A percentile compares a stretch with the other conserved stretches of the same genome.
Evolutionary conservation across 1,140 invertebrate genomes (phyloP).

Genomic region (Mycetomoellerius zeteki): DNA sequence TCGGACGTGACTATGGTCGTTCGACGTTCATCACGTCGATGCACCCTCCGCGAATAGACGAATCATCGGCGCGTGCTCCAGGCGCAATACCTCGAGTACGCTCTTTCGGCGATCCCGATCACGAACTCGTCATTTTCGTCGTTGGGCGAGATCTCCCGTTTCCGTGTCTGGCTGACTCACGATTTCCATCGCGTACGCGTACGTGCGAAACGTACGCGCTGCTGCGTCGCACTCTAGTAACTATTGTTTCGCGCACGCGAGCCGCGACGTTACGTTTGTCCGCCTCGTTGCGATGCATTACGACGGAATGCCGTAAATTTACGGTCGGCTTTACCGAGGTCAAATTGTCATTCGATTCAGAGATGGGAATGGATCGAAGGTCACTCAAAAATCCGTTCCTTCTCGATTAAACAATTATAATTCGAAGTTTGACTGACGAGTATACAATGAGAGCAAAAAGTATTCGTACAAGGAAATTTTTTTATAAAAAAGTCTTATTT

Average conservation of each 20-base stretch:
- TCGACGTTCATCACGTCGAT: slow-evolving; percentile 11
- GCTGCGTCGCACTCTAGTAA: background rate
- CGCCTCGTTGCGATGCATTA: slow-evolving; percentile 37
- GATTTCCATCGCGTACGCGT: slow-evolving; percentile 17
- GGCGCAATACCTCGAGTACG: background rate
- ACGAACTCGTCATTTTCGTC: slow-evolving; percentile 56
- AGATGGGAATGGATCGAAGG: background rate
- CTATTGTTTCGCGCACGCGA: slow-evolving; percentile 48
- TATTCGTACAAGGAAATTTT: too few relatives aligned
- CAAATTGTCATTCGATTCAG: background rate
- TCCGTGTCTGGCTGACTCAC: slow-evolving; percentile 22
- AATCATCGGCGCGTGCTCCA: slow-evolving; percentile 41
- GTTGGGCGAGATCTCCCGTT: slow-evolving; percentile 30
- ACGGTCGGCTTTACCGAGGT: background rate
- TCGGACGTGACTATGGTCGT: slow-evolving; percentile 31
- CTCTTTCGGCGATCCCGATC: slow-evolving; percentile 34
- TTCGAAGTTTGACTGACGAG: too few relatives aligned
- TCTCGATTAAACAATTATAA: background rate
- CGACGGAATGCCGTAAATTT: slow-evolving; percentile 33
- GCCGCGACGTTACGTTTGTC: slow-evolving; percentile 15
- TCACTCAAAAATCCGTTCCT: background rate
- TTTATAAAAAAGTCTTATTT: too few relatives aligned
- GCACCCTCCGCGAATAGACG: slow-evolving; percentile 36
- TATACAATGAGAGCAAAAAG: too few relatives aligned
- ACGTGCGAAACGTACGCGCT: background rate